A percentile compares a stretch with the other conserved stretches of the same genome.
phyloP scores from a whole-genome alignment of 2,888 invertebrate genomes.

The Neoascia interrupta region DNA sequence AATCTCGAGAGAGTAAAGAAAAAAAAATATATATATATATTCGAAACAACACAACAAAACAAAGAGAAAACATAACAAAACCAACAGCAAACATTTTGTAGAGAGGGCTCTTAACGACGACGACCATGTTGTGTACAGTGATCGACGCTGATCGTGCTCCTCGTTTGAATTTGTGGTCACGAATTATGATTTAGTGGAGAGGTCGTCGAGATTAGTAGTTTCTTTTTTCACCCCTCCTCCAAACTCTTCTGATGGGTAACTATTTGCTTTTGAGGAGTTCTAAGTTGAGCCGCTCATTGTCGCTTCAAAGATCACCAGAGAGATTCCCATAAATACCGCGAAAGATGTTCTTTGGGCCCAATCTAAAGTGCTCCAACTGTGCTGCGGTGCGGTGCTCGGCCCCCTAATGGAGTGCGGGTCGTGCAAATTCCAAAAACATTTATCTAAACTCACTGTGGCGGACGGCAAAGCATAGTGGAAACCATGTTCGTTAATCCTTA shows the following conservation, averaged over 20 bases:
- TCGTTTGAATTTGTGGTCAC: slow-evolving; percentile 68
- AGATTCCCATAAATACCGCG: slow-evolving; percentile 53
- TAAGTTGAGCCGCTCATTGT: slow-evolving; percentile 59
- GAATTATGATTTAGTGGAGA: slow-evolving; percentile 69
- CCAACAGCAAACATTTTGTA: slow-evolving; percentile 39
- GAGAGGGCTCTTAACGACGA: slow-evolving; percentile 36
- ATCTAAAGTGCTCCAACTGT: slow-evolving; percentile 22
- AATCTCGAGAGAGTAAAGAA: slow-evolving; percentile 44
- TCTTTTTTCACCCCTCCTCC: not conserved
- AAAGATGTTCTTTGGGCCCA: slow-evolving; percentile 26
- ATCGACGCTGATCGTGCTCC: slow-evolving; percentile 63
- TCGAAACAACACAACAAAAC: no score
- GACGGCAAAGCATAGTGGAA: no score
- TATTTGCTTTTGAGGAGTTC: slow-evolving; percentile 19
- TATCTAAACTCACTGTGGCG: no score
- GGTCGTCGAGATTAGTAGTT: slow-evolving; percentile 54
- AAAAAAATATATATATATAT: no score
- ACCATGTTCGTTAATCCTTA: slow-evolving; percentile 64
- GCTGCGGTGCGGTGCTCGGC: not conserved
- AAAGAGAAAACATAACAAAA: slow-evolving; percentile 25
- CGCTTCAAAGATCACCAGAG: slow-evolving; percentile 39
- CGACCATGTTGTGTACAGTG: slow-evolving; percentile 48
- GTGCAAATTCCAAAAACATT: slow-evolving; percentile 66
- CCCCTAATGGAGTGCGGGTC: slow-evolving; percentile 40
- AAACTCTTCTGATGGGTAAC: no score